Conservation (phyloP, 2,888 invertebrate species). For the Parnassius apollo region DNA sequence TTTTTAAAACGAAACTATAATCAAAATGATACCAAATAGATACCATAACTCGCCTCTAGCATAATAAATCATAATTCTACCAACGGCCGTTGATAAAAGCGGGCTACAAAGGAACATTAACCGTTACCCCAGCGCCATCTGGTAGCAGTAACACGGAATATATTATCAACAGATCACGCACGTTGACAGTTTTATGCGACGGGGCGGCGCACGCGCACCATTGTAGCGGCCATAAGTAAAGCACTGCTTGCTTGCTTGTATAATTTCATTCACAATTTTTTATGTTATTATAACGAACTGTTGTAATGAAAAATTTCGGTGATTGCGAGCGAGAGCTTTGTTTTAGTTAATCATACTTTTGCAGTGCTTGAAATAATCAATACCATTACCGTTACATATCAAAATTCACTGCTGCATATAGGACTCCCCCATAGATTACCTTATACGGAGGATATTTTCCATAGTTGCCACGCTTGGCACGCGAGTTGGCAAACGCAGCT, state of each 20-base stretch:
- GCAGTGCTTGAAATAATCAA: no score
- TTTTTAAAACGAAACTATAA: no score
- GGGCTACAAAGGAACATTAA: not conserved
- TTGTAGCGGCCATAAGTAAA: not conserved
- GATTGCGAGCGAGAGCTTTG: not conserved
- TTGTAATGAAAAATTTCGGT: no score
- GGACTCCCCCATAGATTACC: no score
- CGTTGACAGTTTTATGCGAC: slow-evolving; percentile 59
- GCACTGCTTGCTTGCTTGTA: not conserved
- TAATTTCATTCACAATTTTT: not conserved
- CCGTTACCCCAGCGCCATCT: slow-evolving; percentile 32
- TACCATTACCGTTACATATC: no score
- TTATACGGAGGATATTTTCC: no score
- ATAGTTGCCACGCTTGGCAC: no score
- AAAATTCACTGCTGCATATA: no score
- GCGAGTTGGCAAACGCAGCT: no score
- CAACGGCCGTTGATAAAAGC: not conserved
- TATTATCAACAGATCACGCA: slow-evolving; percentile 46
- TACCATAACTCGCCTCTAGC: slow-evolving; percentile 4
- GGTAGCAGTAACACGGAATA: slow-evolving; percentile 28
- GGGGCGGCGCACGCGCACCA: slow-evolving; percentile 1
- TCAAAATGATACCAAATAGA: not conserved
- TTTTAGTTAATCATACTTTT: not conserved
- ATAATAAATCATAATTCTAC: not conserved
- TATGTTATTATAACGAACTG: not conserved